These are phyloP conservation scores for Microctonus aethiopoides DNA, from an alignment of 2,888 invertebrate genomes.

Conservation along the genomic window DNA sequence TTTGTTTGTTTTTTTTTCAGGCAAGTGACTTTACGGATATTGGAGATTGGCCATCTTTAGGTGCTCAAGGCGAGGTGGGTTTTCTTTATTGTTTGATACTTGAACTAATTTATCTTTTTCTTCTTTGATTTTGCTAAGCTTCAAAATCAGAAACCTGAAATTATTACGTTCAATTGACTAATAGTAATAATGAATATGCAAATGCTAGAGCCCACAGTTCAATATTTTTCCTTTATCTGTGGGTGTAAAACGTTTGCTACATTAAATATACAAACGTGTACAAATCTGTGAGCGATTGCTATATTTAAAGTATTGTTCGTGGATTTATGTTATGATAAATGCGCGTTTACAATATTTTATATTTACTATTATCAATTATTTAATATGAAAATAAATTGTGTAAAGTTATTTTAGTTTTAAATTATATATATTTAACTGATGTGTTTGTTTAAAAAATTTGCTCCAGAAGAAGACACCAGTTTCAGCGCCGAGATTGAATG, in stretches of 20 bases:
- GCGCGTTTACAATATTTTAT: constrained; percentile 33
- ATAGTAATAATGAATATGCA: constrained; percentile 42
- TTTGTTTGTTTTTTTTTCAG: constrained; percentile 69
- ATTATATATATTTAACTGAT: too few relatives aligned
- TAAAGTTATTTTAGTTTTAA: background rate
- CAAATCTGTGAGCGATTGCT: constrained; percentile 20
- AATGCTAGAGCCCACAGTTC: constrained; percentile 59
- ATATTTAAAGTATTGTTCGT: constrained; percentile 25
- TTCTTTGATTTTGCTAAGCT: too few relatives aligned
- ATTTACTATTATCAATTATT: background rate
- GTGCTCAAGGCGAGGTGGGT: constrained; percentile 73
- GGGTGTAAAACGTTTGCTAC: constrained; percentile 62
- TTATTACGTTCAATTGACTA: too few relatives aligned
- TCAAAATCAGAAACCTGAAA: too few relatives aligned
- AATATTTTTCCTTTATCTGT: constrained; percentile 39
- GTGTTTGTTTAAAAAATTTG: background rate
- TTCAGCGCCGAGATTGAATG: constrained; percentile 67
- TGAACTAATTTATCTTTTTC: too few relatives aligned
- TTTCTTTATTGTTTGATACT: constrained; percentile 48
- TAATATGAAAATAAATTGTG: background rate
- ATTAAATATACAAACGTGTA: constrained; percentile 40
- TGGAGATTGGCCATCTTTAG: constrained; percentile 92
- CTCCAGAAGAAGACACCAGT: constrained; percentile 53
- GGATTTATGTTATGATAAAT: constrained; percentile 18
- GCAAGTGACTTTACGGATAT: constrained; percentile 89